Evolutionary conservation across 2,888 invertebrate species (phyloP), one percentile per base, ranked within the genome.

Genomic region (Caenorhabditis angaria): DNA sequence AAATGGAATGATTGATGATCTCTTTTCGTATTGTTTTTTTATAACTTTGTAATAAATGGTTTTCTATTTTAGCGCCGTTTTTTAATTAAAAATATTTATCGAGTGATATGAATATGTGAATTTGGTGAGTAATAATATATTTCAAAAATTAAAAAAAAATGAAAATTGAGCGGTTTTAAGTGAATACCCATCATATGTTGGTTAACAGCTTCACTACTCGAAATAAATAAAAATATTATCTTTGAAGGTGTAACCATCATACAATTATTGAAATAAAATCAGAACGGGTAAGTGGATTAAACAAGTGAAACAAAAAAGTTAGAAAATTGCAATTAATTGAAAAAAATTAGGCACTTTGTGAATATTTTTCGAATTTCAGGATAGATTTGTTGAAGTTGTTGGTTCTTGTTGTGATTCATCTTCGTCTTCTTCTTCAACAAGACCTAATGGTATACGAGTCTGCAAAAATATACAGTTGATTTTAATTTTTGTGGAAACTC

Each of bases 171-270:
- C 72, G 65, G 65, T 65, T 68, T 60, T 72, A 72, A 72, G 72
- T 72, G 72, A 72, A 72, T 65, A 65, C 68, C 65, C 61, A 62
- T 57, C 68, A 59, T 68, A 54, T 60, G 72, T 50, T 62, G 65
- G 67, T 67, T 72, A 25, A 57, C 65, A 65, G n/a, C 60, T 72
- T 72, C 72, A 72, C 53, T 55, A 20, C 18, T 10, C 6, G 32
- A 32, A 32, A 10, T 8, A 5, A 35, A 58, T 24, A 58, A 58
- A 58, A 56, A 20, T n/a, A 35, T 12, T 28, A 14, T 48, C 10
- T 6, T 2, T 67, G 72, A 67, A 72, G 58, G 18, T 53, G 65
- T 61, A 72, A 72, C 72, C 68, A 72, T 72, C 72, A 57, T 56
- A 72, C 61, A 62, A 59, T 47, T 32, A 54, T 54, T 0, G 27